Conservation (phyloP, 2,113 vertebrate genomes). For the Lagenorhynchus albirostris region DNA sequence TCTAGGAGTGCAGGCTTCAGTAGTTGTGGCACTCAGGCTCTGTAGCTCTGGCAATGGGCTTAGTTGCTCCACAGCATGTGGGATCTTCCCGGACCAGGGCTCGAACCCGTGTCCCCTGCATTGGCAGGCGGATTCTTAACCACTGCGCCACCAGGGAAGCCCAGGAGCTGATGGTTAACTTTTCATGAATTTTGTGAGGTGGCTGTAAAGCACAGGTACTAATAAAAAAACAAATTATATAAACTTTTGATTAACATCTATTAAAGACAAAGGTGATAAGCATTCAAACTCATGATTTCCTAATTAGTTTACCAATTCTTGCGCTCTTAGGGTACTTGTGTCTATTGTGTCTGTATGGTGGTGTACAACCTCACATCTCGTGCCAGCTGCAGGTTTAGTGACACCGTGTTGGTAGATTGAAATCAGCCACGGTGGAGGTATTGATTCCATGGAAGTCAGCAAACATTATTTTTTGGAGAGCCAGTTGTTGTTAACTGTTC, state of each 20-base stretch:
- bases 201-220: neutral
- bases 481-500: neutral
- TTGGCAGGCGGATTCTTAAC: too few species aligned
- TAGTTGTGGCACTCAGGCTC: too few species aligned
- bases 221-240: neutral
- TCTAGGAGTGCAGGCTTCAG: too few species aligned
- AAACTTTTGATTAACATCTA: neutral
- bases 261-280: neutral
- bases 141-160: too few species aligned
- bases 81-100: too few species aligned
- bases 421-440: neutral
- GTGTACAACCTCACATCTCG: fast-evolving
- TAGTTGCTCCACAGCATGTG: too few species aligned
- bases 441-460: neutral
- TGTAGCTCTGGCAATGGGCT: too few species aligned
- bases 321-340: too few species aligned
- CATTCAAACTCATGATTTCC: neutral
- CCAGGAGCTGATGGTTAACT: neutral
- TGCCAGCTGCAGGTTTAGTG: fast-evolving
- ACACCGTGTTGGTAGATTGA: neutral
- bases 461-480: neutral
- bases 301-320: neutral
- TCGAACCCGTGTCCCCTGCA: too few species aligned
- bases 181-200: neutral
- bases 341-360: fast-evolving